These are phyloP conservation scores for Calycopis cecrops DNA, from an alignment of 1,140 invertebrate genomes.

Conservation along the genomic window DNA sequence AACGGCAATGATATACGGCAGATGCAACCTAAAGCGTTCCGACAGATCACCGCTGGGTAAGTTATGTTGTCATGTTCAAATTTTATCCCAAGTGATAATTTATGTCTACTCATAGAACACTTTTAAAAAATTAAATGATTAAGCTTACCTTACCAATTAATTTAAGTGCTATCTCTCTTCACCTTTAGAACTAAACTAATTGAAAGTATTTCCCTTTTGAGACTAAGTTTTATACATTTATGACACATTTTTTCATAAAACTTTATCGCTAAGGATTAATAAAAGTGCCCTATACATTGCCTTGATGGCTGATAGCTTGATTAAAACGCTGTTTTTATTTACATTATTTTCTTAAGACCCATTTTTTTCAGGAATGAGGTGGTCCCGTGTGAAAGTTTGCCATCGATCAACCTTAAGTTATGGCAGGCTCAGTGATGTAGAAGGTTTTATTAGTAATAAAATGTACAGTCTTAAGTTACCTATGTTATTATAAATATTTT, in stretches of 20 bases:
- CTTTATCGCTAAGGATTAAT: too few relatives aligned
- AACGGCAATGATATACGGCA: slow-evolving; percentile 48
- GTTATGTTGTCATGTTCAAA: slow-evolving; percentile 17
- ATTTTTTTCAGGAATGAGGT: slow-evolving; percentile 80
- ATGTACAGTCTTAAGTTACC: slow-evolving; percentile 5
- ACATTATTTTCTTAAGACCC: slow-evolving; percentile 11
- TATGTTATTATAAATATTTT: neutral
- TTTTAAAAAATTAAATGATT: neutral
- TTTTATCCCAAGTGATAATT: neutral
- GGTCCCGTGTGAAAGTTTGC: slow-evolving; percentile 78
- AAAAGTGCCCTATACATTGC: too few relatives aligned
- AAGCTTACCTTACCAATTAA: too few relatives aligned
- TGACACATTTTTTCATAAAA: too few relatives aligned
- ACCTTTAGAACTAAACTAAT: too few relatives aligned
- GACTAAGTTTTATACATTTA: too few relatives aligned
- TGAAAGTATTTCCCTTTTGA: too few relatives aligned
- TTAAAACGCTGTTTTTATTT: neutral
- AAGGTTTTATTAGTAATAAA: neutral
- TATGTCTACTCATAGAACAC: neutral
- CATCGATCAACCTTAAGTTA: slow-evolving; percentile 78
- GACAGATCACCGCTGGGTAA: slow-evolving; percentile 47
- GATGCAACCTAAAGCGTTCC: slow-evolving; percentile 61
- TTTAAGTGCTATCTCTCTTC: too few relatives aligned
- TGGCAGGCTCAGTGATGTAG: slow-evolving; percentile 68
- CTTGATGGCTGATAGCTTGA: too few relatives aligned